Evolutionary conservation across 2,888 invertebrate species (phyloP), one percentile per base, ranked within the genome.

Genomic region (Tiliacea aurago): DNA sequence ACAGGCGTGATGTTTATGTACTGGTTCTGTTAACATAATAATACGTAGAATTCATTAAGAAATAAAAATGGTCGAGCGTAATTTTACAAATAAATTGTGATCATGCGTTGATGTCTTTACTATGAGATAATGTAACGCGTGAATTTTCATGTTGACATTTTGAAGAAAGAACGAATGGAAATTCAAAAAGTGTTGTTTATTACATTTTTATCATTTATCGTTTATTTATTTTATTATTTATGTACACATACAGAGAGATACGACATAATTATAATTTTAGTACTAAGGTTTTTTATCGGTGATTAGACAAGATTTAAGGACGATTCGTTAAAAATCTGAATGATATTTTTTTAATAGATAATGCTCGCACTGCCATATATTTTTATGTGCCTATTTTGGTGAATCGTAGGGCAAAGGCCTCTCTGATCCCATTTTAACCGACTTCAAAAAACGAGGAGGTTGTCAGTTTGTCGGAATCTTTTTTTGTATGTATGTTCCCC

Each of bases 31-130:
- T 37, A 20, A 1, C 0, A 20, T 43, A 5, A 15, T 6, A 18
- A 65, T 23, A 15, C 13, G 10, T 20, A 37, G 7, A 47, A 10
- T 28, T 51, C 28, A 6, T 0, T 15, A 15, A 3, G n/a, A 43
- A 33, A 7, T 1, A 15, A 13, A 72, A n/a, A 33, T 43, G 3
- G n/a, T 59, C 7, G 23, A 33, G 18, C 41, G 37, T 23, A 7
- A 0, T 11, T 37, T 33, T 15, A 23, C 0, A 49, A 33, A 41
- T 4, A 4, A n/a, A 37, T 37, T 37, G 4, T 18, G 7, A 7
- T 28, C 13, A 62, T 73, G 84, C 84, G 84, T 84, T 84, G 83
- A 85, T 83, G 84, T 84, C 84, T 84, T 84, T 83, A 59, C 43
- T 85, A 78, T 69, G 78, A 55, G 51, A 37, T 4, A 45, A 68